Evolutionary conservation across 2,888 invertebrate genomes (phyloP).

Genomic region (Argyresthia albistria): DNA sequence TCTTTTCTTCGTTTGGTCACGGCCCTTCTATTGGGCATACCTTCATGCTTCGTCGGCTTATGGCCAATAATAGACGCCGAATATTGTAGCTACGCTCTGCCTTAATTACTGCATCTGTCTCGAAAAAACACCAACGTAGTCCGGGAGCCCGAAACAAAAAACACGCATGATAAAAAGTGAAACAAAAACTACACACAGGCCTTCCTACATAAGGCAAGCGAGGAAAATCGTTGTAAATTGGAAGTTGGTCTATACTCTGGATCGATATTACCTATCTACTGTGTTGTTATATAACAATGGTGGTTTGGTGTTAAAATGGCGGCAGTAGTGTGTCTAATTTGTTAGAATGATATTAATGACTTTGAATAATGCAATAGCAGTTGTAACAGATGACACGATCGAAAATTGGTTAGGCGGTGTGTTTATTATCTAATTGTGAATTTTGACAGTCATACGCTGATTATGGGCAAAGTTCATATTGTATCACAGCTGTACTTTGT

Average conservation of each 20-base stretch:
- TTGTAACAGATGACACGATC: background rate
- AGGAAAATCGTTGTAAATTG: conserved; percentile 54
- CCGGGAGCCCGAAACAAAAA: conserved; percentile 31
- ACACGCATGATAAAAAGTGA: conserved; percentile 21
- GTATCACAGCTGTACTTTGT: no score
- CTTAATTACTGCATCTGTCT: conserved; percentile 41
- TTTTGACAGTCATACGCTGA: no score
- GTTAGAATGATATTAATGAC: conserved; percentile 19
- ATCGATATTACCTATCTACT: conserved; percentile 14
- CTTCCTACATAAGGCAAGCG: conserved; percentile 30
- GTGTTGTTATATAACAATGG: conserved; percentile 8
- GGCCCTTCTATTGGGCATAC: conserved; percentile 34
- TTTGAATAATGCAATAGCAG: conserved; percentile 5
- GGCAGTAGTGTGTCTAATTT: conserved; percentile 16
- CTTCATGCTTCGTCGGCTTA: conserved; percentile 24
- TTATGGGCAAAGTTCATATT: no score
- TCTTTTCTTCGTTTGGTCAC: conserved; percentile 40
- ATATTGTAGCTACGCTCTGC: conserved; percentile 21
- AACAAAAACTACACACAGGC: conserved; percentile 16
- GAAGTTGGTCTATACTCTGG: conserved; percentile 14
- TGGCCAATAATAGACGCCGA: conserved; percentile 36
- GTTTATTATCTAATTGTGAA: no score
- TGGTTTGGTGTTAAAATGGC: background rate
- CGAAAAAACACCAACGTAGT: conserved; percentile 22
- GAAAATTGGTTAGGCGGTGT: no score